Conservation (phyloP, 2,113 vertebrate species). For the Macroglossus sobrinus region DNA sequence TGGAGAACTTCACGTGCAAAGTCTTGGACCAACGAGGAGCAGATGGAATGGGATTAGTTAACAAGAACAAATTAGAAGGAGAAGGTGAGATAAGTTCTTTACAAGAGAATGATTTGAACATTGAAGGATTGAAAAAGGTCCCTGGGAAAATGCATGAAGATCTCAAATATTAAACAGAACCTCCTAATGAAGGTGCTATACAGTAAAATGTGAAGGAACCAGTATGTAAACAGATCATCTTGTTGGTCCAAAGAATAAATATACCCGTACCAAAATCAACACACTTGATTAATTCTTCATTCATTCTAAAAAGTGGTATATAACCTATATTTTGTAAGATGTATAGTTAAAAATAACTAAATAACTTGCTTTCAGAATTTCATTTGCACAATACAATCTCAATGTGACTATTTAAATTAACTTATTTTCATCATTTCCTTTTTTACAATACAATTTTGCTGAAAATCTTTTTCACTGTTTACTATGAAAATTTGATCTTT, state of each 20-base stretch:
- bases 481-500: background rate
- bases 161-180: background rate
- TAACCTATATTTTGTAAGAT: background rate
- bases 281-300: background rate
- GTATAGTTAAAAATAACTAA: background rate
- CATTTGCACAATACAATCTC: background rate
- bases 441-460: background rate
- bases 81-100: background rate
- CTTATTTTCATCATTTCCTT: background rate
- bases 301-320: constrained; percentile 17
- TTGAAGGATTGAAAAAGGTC: background rate
- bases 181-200: background rate
- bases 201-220: background rate
- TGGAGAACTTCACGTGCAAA: background rate
- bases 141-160: background rate
- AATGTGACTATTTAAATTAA: background rate
- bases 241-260: background rate
- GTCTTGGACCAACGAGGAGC: background rate
- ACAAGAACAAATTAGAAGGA: background rate
- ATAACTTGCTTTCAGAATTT: background rate
- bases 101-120: background rate
- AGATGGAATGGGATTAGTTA: background rate
- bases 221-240: background rate
- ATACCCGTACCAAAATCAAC: background rate
- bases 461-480: background rate